These are phyloP conservation scores for Panthera leo DNA, from an alignment of 2,113 vertebrate genomes.

Conservation along the genomic window DNA sequence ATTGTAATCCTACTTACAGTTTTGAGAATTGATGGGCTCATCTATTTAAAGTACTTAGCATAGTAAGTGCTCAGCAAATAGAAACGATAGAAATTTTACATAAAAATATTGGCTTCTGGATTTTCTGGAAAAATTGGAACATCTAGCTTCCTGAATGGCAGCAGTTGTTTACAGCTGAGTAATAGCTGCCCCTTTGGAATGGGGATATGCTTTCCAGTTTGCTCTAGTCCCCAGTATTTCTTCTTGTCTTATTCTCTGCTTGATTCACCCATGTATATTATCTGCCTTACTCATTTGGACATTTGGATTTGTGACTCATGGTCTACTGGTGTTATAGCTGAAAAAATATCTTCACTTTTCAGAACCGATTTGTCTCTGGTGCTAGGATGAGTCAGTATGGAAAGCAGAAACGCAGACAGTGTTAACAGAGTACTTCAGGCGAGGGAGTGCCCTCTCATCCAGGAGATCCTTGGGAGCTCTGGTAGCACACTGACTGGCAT, in stretches of 20 bases:
- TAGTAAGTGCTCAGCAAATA: not conserved
- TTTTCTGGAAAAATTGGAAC: not conserved
- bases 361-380: not conserved
- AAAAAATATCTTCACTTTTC: not conserved
- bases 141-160: not conserved
- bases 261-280: not conserved
- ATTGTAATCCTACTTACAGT: not conserved
- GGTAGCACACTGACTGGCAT: not conserved
- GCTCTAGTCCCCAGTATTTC: not conserved
- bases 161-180: not conserved
- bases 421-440: not conserved
- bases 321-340: not conserved
- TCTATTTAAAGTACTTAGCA: not conserved
- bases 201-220: not conserved
- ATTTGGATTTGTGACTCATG: slow-evolving; percentile 2
- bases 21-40: not conserved
- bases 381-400: not conserved
- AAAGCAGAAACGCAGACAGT: not conserved
- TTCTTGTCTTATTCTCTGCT: not conserved
- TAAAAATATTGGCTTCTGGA: not conserved
- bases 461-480: not conserved
- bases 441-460: not conserved
- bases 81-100: not conserved
- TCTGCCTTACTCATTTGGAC: not conserved
- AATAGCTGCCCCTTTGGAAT: not conserved